A percentile compares a stretch with the other conserved stretches of the same genome.
Conservation (phyloP, 2,113 vertebrate species). For the Coracopsis vasa region DNA sequence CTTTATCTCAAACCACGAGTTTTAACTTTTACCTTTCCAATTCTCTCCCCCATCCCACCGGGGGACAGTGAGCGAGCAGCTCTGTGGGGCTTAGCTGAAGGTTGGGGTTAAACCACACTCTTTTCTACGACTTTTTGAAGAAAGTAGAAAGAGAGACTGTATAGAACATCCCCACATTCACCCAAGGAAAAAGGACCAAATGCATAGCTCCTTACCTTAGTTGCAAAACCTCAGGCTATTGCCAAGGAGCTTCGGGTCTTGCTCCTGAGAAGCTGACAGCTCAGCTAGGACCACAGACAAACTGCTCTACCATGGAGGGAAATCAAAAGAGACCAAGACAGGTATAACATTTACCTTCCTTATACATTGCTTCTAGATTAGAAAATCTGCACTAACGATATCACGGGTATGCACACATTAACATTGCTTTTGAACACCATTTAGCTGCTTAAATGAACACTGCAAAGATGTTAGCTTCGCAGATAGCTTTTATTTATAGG, state of each 20-base stretch:
- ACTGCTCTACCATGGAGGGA: background rate
- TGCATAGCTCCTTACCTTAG: background rate
- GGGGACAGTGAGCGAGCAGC: background rate
- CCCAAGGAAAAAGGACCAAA: background rate
- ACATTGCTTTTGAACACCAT: background rate
- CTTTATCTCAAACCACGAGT: background rate
- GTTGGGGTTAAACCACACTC: background rate
- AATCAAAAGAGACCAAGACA: background rate
- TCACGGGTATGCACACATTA: fast-evolving
- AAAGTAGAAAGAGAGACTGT: background rate
- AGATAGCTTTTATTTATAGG: background rate
- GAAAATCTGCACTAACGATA: background rate
- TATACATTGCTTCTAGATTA: background rate
- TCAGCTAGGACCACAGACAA: background rate
- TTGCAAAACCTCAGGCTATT: background rate
- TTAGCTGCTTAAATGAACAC: background rate
- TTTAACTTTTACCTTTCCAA: background rate
- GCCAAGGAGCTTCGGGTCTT: background rate
- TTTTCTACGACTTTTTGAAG: background rate
- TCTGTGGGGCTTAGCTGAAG: background rate
- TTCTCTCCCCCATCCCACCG: background rate
- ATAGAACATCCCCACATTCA: background rate
- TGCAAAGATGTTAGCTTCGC: background rate
- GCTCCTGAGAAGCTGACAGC: background rate
- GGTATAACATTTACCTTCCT: background rate